These are phyloP conservation scores for Ylistrum balloti DNA, from an alignment of 1,140 invertebrate species.

Conservation along the genomic window DNA sequence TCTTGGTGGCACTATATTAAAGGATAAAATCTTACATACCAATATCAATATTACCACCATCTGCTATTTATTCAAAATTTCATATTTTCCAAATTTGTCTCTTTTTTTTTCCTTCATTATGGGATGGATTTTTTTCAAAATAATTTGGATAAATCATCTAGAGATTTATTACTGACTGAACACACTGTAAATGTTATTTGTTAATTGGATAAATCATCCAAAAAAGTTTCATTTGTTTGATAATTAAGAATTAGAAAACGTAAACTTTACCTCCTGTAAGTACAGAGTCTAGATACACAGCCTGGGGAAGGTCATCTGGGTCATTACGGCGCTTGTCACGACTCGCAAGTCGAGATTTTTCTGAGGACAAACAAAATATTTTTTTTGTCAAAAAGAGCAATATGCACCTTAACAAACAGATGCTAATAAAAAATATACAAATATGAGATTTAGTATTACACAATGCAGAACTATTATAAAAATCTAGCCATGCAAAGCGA, in stretches of 20 bases:
- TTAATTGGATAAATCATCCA: too few species aligned
- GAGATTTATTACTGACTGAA: too few species aligned
- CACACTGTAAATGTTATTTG: too few species aligned
- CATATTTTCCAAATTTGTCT: too few species aligned
- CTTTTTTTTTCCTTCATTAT: too few species aligned
- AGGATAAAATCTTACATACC: neutral
- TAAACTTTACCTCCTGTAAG: neutral
- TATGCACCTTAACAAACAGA: neutral
- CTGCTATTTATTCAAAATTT: too few species aligned
- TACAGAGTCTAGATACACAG: neutral
- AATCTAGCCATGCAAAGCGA: neutral
- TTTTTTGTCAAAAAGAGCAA: neutral
- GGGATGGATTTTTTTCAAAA: too few species aligned
- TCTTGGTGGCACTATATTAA: conserved; percentile 89
- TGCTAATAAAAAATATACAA: neutral
- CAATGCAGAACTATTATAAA: neutral
- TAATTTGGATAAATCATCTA: too few species aligned
- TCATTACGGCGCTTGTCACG: conserved; percentile 20
- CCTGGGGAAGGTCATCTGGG: neutral
- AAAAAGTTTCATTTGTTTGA: too few species aligned
- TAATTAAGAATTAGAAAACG: too few species aligned
- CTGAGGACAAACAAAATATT: neutral
- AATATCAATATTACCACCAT: too few species aligned
- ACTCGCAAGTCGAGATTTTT: neutral
- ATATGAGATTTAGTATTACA: neutral